phyloP scores from a whole-genome alignment of 2,888 invertebrate species.

The Mamestra brassicae region DNA sequence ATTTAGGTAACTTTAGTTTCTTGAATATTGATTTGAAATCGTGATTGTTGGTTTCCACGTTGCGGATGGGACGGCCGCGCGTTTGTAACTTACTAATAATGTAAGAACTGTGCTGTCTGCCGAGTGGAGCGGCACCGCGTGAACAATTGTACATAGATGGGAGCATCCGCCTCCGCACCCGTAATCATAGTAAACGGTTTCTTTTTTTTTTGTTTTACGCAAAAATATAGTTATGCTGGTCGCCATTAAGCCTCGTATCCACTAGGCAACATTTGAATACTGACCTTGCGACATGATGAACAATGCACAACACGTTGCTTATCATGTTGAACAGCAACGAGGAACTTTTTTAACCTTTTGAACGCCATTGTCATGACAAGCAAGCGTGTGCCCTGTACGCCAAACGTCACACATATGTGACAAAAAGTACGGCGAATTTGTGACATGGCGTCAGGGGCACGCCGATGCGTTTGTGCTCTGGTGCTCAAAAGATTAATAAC shows the following conservation, averaged over 20 bases:
- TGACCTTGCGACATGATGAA: too few species aligned
- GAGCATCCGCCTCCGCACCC: slow-evolving; percentile 22
- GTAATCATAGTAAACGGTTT: slow-evolving; percentile 28
- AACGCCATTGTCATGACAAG: too few species aligned
- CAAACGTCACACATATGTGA: too few species aligned
- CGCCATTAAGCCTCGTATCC: not conserved
- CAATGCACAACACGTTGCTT: too few species aligned
- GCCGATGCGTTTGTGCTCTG: too few species aligned
- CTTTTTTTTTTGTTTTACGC: slow-evolving; percentile 1
- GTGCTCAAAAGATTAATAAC: too few species aligned
- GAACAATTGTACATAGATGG: slow-evolving; percentile 10
- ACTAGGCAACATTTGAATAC: too few species aligned
- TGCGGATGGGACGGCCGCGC: not conserved
- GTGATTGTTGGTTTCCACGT: not conserved
- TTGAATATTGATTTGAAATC: not conserved
- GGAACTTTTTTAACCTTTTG: too few species aligned
- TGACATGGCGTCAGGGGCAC: too few species aligned
- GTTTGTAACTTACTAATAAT: slow-evolving; percentile 14
- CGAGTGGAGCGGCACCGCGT: slow-evolving; percentile 8
- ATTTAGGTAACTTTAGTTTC: not conserved
- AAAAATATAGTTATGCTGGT: slow-evolving; percentile 4
- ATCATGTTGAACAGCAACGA: too few species aligned
- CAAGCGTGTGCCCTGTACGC: too few species aligned
- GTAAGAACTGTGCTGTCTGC: slow-evolving; percentile 4
- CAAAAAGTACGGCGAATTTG: too few species aligned